phyloP scores from a whole-genome alignment of 1,140 invertebrate species.

The Mactra quadrangularis region DNA sequence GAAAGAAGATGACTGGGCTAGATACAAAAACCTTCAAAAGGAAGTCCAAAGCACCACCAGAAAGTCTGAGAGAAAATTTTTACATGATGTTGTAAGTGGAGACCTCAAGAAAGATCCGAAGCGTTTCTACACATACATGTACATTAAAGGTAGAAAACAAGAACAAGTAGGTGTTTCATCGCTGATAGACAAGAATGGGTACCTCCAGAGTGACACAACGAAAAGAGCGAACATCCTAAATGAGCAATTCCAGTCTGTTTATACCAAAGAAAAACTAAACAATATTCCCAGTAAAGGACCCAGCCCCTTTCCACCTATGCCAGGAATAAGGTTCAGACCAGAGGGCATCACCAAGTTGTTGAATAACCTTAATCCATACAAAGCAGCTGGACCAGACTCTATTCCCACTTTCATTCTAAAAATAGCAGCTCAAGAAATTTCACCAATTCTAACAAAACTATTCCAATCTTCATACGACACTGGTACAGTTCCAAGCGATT shows the following conservation, averaged over 20 bases:
- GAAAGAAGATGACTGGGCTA: neutral
- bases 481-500: no score
- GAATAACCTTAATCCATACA: neutral
- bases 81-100: neutral
- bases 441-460: neutral
- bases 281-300: neutral
- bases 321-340: neutral
- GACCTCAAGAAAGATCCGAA: conserved; percentile 1
- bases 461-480: no score
- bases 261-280: neutral
- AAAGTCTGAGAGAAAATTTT: neutral
- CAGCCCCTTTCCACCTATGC: neutral
- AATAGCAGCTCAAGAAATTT: neutral
- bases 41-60: neutral
- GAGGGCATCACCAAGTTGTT: neutral
- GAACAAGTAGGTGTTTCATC: no score
- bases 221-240: no score
- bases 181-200: neutral
- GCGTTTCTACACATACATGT: neutral
- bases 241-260: no score
- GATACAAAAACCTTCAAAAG: neutral
- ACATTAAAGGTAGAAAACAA: neutral
- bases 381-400: conserved; percentile 2
- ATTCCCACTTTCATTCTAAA: no score
- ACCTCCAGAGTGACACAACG: neutral